Evolutionary conservation across 1,140 invertebrate species (phyloP), one percentile per base, ranked within the genome.

Genomic region (Odontomachus brunneus): DNA sequence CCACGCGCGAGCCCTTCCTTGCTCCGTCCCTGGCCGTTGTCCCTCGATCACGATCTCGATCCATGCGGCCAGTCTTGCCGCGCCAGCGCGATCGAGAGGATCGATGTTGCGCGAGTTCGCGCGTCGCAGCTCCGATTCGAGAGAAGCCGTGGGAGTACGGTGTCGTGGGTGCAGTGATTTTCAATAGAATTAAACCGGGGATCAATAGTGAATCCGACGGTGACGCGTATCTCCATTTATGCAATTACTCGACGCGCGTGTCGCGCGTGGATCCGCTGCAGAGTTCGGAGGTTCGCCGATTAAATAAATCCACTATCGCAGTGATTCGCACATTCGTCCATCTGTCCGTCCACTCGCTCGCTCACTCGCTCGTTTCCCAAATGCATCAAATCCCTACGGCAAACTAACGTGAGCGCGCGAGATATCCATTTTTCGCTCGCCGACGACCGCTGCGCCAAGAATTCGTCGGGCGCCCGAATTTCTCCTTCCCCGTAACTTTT

Each of bases 61-160:
- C 88, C 87, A 89, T 88, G 88, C 84, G 87, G 82, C 62, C 85
- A 89, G 88, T 89, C 88, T 86, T 74, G 76, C 84, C 88, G 88
- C 84, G 88, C 84, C 84, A 85, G 87, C 88, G 75, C 88, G 88
- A 89, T 89, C 88, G 88, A 84, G 67, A 82, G 88, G 88, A 85
- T 89, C 88, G 88, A 88, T 87, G 86, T 48, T 53, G 69, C 17
- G 22, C 53, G 63, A 9, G 12, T 53, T n/a, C 19, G 11, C n/a
- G 51, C 57, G 57, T 49, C 33, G 12, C 15, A 38, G 15, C 48
- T 29, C 33, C n/a, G 57, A 60, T 72, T 72, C 76, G 65, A 80
- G 65, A 80, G 22, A 80, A 80, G 22, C 66, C 55, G 19, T 74
- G 22, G 26, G 5, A 26, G 29, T 9, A 4, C 26, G 11, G 49